phyloP scores from a whole-genome alignment of 2,797 vertebrate species.

The Chloroceryle amazona region DNA sequence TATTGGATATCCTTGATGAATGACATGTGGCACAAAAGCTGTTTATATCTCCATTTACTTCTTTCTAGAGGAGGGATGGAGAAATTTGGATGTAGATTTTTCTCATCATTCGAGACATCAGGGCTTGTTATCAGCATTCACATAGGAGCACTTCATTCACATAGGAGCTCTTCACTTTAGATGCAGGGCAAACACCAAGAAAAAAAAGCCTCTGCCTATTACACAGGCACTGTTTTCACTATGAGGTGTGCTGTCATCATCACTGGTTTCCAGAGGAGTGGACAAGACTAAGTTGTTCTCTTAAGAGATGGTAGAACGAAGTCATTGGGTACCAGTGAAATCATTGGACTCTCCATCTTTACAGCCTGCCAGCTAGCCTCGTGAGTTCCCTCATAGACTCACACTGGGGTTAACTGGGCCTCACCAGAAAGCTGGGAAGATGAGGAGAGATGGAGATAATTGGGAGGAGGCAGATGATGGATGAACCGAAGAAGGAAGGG shows the following conservation, averaged over 20 bases:
- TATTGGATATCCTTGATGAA: not conserved
- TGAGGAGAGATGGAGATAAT: fast-evolving
- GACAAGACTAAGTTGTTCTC: not conserved
- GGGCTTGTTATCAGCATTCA: not conserved
- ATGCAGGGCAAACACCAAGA: not conserved
- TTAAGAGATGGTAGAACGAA: not conserved
- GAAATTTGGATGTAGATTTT: not conserved
- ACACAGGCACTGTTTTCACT: not conserved
- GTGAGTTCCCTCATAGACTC: not conserved
- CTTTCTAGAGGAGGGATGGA: not conserved
- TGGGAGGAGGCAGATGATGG: not conserved
- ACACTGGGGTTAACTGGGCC: not conserved
- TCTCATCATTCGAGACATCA: not conserved
- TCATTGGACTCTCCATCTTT: not conserved
- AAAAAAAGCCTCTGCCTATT: not conserved
- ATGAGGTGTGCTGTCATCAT: not conserved
- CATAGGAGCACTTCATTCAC: not conserved
- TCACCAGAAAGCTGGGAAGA: not conserved
- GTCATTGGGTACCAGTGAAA: not conserved
- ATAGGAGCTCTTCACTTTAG: not conserved
- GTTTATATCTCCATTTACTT: not conserved
- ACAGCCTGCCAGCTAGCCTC: not conserved
- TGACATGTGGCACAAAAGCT: not conserved
- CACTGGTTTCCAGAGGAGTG: not conserved
- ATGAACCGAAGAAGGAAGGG: not conserved